These are phyloP conservation scores for Serranus cabrilla DNA, from an alignment of 2,797 vertebrate species.

Conservation along the genomic window DNA sequence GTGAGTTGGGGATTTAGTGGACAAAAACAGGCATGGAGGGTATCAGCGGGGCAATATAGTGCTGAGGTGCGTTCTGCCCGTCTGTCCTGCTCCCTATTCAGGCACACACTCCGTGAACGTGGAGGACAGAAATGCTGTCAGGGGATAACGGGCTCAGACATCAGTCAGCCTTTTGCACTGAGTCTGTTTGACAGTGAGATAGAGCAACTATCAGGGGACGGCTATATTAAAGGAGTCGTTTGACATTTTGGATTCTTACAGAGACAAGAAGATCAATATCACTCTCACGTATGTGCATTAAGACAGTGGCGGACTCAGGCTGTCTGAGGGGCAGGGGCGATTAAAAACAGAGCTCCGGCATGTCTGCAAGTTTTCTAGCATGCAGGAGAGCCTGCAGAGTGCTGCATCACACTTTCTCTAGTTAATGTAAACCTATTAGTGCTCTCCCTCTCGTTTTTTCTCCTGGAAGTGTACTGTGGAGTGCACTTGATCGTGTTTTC, in stretches of 20 bases:
- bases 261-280: constrained; percentile 13
- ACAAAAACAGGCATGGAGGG: constrained; percentile 72
- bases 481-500: too few relatives aligned
- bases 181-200: constrained; percentile 15
- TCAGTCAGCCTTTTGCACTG: constrained; percentile 54
- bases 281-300: not conserved
- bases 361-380: too few relatives aligned
- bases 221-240: constrained; percentile 5
- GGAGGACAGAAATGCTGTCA: constrained; percentile 56
- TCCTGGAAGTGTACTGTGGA: too few relatives aligned
- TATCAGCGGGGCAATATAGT: constrained; percentile 54
- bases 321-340: too few relatives aligned
- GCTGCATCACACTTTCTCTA: too few relatives aligned
- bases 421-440: too few relatives aligned
- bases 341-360: too few relatives aligned
- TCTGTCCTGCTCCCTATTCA: constrained; percentile 40
- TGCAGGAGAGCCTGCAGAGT: too few relatives aligned
- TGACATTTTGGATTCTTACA: constrained; percentile 13
- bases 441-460: too few relatives aligned
- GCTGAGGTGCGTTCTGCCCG: constrained; percentile 68
- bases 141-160: constrained; percentile 50
- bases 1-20: constrained; percentile 71
- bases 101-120: constrained; percentile 34
- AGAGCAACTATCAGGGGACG: not conserved
- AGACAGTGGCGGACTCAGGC: too few relatives aligned